These are phyloP conservation scores for Linyphia triangularis DNA, from an alignment of 2,888 invertebrate genomes.

Conservation along the genomic window DNA sequence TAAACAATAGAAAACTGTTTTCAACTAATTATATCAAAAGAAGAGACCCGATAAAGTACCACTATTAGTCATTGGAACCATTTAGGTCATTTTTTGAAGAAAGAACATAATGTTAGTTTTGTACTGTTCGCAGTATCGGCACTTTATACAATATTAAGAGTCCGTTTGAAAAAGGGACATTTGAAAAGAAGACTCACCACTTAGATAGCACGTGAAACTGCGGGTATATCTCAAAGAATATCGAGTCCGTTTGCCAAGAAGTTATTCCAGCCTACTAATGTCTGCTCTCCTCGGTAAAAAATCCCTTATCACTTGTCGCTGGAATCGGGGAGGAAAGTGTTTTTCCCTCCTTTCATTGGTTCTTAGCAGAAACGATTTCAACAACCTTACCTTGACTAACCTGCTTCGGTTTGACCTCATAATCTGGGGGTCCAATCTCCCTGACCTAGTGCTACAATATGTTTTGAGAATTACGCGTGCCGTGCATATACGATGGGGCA, in stretches of 20 bases:
- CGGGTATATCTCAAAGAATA: slow-evolving; percentile 30
- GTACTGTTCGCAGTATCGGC: too few species aligned
- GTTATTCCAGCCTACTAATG: slow-evolving; percentile 27
- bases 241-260: neutral
- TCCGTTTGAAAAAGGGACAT: neutral
- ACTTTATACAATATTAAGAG: too few species aligned
- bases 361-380: slow-evolving; percentile 49
- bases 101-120: too few species aligned
- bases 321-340: slow-evolving; percentile 33
- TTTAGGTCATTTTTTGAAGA: too few species aligned
- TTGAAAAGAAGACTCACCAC: slow-evolving; percentile 13
- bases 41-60: too few species aligned
- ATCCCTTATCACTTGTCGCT: slow-evolving; percentile 42
- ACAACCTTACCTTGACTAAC: slow-evolving; percentile 68
- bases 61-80: too few species aligned
- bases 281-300: slow-evolving; percentile 27
- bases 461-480: slow-evolving; percentile 44
- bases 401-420: slow-evolving; percentile 66
- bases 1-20: too few species aligned
- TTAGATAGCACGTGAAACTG: neutral
- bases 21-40: too few species aligned
- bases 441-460: slow-evolving; percentile 54
- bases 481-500: slow-evolving; percentile 32
- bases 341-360: slow-evolving; percentile 66
- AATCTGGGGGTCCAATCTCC: slow-evolving; percentile 69